phyloP scores from a whole-genome alignment of 2,888 invertebrate genomes.

The Epirrhoe alternata region DNA sequence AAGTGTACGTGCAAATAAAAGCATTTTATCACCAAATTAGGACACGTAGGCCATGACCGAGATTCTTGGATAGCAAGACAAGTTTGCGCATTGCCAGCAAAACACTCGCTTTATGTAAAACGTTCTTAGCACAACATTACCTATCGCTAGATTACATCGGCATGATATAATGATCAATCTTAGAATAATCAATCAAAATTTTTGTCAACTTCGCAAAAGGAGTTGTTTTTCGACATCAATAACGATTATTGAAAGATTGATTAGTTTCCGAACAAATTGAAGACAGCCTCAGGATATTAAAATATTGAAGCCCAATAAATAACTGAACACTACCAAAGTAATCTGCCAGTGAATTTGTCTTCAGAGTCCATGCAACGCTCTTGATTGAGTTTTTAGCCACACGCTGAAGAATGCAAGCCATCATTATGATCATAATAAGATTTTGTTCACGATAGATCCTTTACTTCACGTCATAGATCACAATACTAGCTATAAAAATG shows the following conservation, averaged over 20 bases:
- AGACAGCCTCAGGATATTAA: background rate
- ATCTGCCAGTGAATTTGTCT: no score
- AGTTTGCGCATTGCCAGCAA: background rate
- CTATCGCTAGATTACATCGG: constrained; percentile 7
- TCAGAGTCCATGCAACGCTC: no score
- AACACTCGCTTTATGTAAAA: background rate
- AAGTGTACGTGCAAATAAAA: background rate
- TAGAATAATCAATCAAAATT: constrained; percentile 15
- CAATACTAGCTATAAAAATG: no score
- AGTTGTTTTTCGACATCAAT: constrained; percentile 6
- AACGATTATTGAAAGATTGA: background rate
- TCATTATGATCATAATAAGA: no score
- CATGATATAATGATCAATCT: constrained; percentile 6
- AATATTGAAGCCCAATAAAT: background rate
- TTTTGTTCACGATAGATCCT: no score
- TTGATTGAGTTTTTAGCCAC: no score
- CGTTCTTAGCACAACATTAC: background rate
- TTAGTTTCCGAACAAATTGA: background rate
- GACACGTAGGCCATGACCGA: constrained; percentile 10
- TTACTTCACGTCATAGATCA: no score
- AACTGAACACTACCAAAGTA: no score
- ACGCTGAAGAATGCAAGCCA: no score
- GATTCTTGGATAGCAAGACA: constrained; percentile 13
- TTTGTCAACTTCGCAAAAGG: constrained; percentile 9
- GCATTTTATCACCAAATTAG: constrained; percentile 6